Evolutionary conservation across 2,797 vertebrate species (phyloP), one percentile per base, ranked within the genome.

Genomic region (Pelodytes ibericus): DNA sequence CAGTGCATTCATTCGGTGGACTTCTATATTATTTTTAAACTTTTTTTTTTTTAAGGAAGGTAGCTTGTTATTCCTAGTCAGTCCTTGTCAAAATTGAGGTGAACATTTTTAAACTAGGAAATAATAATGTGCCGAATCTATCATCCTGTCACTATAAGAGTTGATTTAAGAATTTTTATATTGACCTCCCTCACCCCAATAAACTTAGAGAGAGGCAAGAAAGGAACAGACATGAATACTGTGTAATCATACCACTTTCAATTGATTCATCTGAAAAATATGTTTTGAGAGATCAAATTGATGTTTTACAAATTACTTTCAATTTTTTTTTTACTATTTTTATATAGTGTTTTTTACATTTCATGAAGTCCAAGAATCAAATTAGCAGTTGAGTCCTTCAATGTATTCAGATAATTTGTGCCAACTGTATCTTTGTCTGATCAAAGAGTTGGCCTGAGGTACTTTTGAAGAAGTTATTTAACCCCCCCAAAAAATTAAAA

Each of bases 231-330:
- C 20, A 53, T 4, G 16, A 4, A 24, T 53, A 53, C 49, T 24
- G 20, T 53, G 49, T 53, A 53, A 53, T 53, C 24, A 53, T 7
- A 53, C 49, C 49, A 53, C 49, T 53, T 22, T 53, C 24, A 53
- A 44, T 44, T 10, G n/a, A 20, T 11, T 53, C 49, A 53, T 7
- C 49, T 53, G 49, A 2, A 53, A 22, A 22, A 22, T 47, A 47
- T 16, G 18, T 47, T 24, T 53, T 24, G 11, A 53, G 3, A 16
- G 41, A 3, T 44, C 15, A 3, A 13, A 44, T 44, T 44, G 11
- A 10, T 36, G 5, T 11, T 6, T 36, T n/a, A 22, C 20, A 5
- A 53, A 4, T 20, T 5, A 53, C 41, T 16, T 44, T 36, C 33
- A n/a, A 13, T 49, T 49, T 49, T 49, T 49, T 49, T n/a, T n/a